phyloP scores from a whole-genome alignment of 1,140 invertebrate genomes.

The Tetramorium parvispinum region DNA sequence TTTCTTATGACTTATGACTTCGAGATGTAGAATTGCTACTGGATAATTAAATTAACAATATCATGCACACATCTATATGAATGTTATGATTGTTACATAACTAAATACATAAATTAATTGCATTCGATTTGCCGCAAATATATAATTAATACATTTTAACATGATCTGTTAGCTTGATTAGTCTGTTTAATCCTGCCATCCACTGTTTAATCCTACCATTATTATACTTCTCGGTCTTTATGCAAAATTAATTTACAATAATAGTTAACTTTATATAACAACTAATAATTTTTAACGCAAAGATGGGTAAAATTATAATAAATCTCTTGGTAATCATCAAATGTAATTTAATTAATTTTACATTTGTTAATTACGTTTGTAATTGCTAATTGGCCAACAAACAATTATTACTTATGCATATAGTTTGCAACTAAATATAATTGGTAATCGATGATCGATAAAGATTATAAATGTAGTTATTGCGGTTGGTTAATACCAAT shows the following conservation, averaged over 20 bases:
- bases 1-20: constrained; percentile 1
- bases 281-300: not conserved
- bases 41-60: constrained; percentile 4
- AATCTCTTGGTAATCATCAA: not conserved
- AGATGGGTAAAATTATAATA: constrained; percentile 6
- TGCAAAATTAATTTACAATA: constrained; percentile 1
- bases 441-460: not conserved
- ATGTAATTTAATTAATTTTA: constrained; percentile 29
- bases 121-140: constrained; percentile 18
- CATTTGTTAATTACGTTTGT: constrained; percentile 26
- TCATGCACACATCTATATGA: not conserved
- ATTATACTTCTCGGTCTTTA: not conserved
- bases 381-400: not conserved
- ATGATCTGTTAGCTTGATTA: constrained; percentile 21
- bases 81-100: constrained; percentile 8
- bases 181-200: not conserved
- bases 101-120: not conserved
- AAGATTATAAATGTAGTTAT: constrained; percentile 27
- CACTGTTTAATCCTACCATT: not conserved
- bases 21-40: constrained; percentile 10
- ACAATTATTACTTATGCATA: constrained; percentile 6
- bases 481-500: constrained; percentile 23
- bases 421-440: not conserved
- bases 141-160: constrained; percentile 4
- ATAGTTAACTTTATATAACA: not conserved